Evolutionary conservation across 1,140 invertebrate species (phyloP).

Genomic region (Sycophaga agraensis): DNA sequence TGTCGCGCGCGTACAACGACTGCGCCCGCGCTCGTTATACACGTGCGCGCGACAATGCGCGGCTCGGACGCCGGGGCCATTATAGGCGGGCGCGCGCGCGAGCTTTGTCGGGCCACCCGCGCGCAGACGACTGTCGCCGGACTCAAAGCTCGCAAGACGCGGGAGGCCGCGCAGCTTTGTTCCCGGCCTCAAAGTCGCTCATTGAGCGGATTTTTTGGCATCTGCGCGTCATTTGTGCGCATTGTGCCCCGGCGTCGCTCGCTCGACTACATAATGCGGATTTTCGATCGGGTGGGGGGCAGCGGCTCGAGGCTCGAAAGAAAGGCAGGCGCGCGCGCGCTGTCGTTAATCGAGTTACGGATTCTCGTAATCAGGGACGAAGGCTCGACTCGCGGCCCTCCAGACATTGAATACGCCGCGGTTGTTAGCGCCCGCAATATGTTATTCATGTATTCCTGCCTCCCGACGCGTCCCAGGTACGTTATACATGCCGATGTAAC

Average conservation of each 20-base stretch:
- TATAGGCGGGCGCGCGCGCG: neutral
- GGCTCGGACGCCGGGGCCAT: neutral
- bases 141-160: too few relatives aligned
- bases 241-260: too few relatives aligned
- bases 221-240: too few relatives aligned
- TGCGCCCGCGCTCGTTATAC: neutral
- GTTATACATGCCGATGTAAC: slow-evolving; percentile 34
- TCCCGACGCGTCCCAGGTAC: slow-evolving; percentile 42
- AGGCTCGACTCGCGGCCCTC: slow-evolving; percentile 34
- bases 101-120: neutral
- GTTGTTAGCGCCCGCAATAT: slow-evolving; percentile 55
- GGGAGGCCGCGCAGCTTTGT: neutral
- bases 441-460: slow-evolving; percentile 57
- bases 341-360: slow-evolving; percentile 55
- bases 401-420: slow-evolving; percentile 54
- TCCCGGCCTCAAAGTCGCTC: too few relatives aligned
- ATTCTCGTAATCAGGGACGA: slow-evolving; percentile 52
- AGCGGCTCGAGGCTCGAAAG: too few relatives aligned
- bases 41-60: neutral
- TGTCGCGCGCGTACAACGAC: neutral
- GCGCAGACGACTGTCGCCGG: too few relatives aligned
- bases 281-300: neutral
- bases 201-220: too few relatives aligned
- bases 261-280: too few relatives aligned
- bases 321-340: slow-evolving; percentile 33